Evolutionary conservation across 2,113 vertebrate species (phyloP).

Genomic region (Python bivittatus): DNA sequence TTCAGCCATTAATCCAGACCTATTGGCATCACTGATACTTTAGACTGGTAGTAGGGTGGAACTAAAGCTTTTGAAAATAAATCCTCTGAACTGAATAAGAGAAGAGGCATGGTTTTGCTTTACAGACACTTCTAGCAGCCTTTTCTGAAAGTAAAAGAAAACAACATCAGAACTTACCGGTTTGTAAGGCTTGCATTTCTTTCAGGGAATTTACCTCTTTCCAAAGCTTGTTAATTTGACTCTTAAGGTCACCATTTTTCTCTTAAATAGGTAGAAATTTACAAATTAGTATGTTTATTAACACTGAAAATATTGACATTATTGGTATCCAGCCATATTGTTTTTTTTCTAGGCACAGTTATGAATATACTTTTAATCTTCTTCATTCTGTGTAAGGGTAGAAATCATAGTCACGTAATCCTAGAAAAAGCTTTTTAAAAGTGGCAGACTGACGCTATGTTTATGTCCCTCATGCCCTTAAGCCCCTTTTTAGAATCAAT

Average conservation of each 20-base stretch:
- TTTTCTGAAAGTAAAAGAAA: neutral
- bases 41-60: too few relatives aligned
- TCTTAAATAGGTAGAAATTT: slow-evolving; percentile 53
- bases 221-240: slow-evolving; percentile 91
- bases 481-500: neutral
- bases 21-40: too few relatives aligned
- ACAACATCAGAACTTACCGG: slow-evolving; percentile 75
- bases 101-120: neutral
- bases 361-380: neutral
- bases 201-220: slow-evolving; percentile 95
- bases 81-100: too few relatives aligned
- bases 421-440: neutral
- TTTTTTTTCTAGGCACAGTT: neutral
- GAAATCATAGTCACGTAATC: neutral
- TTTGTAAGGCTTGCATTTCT: slow-evolving; percentile 94
- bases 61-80: neutral
- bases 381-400: neutral
- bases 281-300: neutral
- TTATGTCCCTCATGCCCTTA: neutral
- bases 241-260: slow-evolving; percentile 85
- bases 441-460: neutral
- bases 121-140: neutral
- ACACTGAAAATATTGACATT: neutral
- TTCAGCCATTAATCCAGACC: too few relatives aligned
- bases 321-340: neutral